Evolutionary conservation across 2,888 invertebrate genomes (phyloP).

Genomic region (Mactromeris polynyma): DNA sequence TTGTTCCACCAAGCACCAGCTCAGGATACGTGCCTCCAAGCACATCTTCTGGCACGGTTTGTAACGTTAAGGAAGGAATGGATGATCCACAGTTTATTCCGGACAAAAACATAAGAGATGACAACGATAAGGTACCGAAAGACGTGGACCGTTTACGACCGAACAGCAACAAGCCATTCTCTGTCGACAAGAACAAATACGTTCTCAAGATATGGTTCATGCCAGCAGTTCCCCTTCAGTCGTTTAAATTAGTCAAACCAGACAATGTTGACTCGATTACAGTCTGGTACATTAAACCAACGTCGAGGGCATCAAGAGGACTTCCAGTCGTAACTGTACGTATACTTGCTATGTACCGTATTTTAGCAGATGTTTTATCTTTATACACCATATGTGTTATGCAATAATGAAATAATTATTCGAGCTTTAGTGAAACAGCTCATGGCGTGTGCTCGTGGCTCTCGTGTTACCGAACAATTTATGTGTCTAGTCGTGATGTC

Average conservation of each 20-base stretch:
- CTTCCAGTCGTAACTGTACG: constrained; percentile 12
- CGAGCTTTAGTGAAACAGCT: too few species aligned
- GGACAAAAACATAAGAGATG: too few species aligned
- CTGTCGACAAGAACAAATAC: not conserved
- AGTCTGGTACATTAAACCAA: constrained; percentile 26
- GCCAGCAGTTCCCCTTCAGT: constrained; percentile 24
- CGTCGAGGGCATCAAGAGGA: not conserved
- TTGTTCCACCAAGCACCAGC: too few species aligned
- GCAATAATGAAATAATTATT: too few species aligned
- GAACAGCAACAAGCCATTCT: too few species aligned
- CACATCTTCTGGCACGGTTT: too few species aligned
- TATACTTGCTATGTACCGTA: not conserved
- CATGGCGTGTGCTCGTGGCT: too few species aligned
- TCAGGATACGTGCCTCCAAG: too few species aligned
- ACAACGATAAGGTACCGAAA: not conserved
- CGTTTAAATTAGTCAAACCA: constrained; percentile 2
- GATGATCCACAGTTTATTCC: too few species aligned
- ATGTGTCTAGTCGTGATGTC: too few species aligned
- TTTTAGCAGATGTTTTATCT: not conserved
- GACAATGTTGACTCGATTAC: constrained; percentile 19
- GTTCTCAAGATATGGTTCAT: constrained; percentile 17
- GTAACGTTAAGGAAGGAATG: too few species aligned
- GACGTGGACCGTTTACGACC: not conserved
- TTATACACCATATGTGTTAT: not conserved
- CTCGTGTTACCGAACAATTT: too few species aligned